phyloP scores from a whole-genome alignment of 2,113 vertebrate species.

The Leptobrachium ailaonicum region DNA sequence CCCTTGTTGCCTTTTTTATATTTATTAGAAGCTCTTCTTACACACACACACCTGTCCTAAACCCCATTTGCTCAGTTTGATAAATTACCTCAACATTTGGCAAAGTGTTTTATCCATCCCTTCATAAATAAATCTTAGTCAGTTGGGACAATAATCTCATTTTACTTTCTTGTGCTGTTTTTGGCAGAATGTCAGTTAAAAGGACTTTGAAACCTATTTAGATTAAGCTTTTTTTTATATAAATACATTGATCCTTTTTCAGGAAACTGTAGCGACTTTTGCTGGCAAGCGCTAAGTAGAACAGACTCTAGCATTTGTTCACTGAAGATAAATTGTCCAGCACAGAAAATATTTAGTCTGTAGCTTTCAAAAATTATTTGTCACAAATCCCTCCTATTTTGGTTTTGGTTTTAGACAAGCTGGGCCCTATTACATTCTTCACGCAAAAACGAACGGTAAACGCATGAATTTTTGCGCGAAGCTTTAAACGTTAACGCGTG shows the following conservation, averaged over 20 bases:
- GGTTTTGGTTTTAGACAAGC: too few relatives aligned
- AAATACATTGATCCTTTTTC: neutral
- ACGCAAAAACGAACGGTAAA: too few relatives aligned
- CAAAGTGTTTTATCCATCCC: neutral
- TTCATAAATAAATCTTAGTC: conserved; percentile 4
- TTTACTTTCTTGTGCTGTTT: neutral
- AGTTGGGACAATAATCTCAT: conserved; percentile 5
- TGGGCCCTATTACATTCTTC: too few relatives aligned
- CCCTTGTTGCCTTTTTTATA: too few relatives aligned
- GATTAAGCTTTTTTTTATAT: neutral
- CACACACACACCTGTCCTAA: neutral
- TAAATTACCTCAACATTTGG: too few relatives aligned
- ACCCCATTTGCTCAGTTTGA: too few relatives aligned
- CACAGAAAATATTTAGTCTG: neutral
- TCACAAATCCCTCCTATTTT: too few relatives aligned
- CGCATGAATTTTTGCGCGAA: too few relatives aligned
- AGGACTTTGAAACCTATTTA: neutral
- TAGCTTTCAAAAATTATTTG: neutral
- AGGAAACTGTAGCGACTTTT: neutral
- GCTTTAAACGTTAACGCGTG: too few relatives aligned
- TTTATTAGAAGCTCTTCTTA: neutral
- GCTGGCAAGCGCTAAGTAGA: neutral
- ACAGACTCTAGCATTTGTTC: neutral
- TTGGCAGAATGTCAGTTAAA: neutral
- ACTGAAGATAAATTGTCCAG: neutral